Evolutionary conservation across 2,888 invertebrate genomes (phyloP), one percentile per base, ranked within the genome.

Genomic region (Caenorhabditis afra): DNA sequence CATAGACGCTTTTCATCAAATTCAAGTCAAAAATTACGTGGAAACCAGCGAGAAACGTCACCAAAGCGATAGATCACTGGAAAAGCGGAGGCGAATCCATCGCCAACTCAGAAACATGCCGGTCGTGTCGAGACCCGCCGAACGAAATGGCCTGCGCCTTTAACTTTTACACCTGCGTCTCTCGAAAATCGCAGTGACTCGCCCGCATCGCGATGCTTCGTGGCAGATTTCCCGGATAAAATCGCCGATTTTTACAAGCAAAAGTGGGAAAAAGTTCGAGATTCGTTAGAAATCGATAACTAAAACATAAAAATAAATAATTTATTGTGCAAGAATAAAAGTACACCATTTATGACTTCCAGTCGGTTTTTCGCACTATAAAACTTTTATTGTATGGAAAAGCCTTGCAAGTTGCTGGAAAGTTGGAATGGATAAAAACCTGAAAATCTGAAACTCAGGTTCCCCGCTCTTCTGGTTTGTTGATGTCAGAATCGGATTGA

Each of bases 101-200:
- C 75, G 75, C 75, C 75, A 79, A 79, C 79, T 79, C 79, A 75
- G 79, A 75, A 71, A 67, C 41, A 22, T 22, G 35, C 53, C 18
- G 29, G 23, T 58, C 79, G 73, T 39, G 23, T 20, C 65, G 68
- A 74, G 68, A 74, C 65, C 62, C 61, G 18, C 5, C 22, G 47
- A 18, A 3, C 0, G 49, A 64, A 73, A 64, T 14, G 8, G 16
- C 10, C 10, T 55, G 79, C 52, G 52, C 79, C 79, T 74, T 74
- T 65, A 58, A 35, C 65, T 57, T 64, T 62, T 22, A 45, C 52
- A 50, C 64, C 76, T 57, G 68, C 44, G 76, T 76, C 62, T 76
- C 71, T 71, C 11, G 4, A 10, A 22, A 53, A 37, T 2, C 44
- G 8, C 45, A 11, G 47, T 70, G 70, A 41, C 39, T 70, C 35